phyloP scores from a whole-genome alignment of 2,888 invertebrate genomes.

The Leucophora obtusa region DNA sequence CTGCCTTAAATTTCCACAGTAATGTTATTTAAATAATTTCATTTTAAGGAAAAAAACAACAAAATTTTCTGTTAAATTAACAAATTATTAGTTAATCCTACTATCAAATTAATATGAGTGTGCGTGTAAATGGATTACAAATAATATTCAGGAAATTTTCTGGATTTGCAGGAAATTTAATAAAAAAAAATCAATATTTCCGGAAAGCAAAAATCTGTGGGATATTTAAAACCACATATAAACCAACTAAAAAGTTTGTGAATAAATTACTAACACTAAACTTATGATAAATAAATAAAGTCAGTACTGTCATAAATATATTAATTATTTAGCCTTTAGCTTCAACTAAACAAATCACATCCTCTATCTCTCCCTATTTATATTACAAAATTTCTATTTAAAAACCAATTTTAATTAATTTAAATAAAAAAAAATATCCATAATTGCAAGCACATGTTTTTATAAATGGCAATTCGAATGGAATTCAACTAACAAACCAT shows the following conservation, averaged over 20 bases:
- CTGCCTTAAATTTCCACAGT: no score
- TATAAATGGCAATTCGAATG: constrained; percentile 15
- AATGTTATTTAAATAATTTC: no score
- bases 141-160: no score
- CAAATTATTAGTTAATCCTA: no score
- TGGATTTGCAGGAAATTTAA: no score
- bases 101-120: no score
- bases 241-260: background rate
- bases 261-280: no score
- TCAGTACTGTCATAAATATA: background rate
- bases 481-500: constrained; percentile 22
- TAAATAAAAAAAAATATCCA: constrained; percentile 10
- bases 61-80: no score
- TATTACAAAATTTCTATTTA: background rate
- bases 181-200: background rate
- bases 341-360: background rate
- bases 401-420: constrained; percentile 7
- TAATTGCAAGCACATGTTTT: constrained; percentile 27
- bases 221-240: background rate
- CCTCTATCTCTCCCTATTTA: background rate
- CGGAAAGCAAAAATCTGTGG: background rate
- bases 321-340: background rate
- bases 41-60: no score
- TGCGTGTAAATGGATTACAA: no score
- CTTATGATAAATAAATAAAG: background rate